Conservation (phyloP, 1,140 invertebrate genomes). For the Lepeophtheirus salmonis region DNA sequence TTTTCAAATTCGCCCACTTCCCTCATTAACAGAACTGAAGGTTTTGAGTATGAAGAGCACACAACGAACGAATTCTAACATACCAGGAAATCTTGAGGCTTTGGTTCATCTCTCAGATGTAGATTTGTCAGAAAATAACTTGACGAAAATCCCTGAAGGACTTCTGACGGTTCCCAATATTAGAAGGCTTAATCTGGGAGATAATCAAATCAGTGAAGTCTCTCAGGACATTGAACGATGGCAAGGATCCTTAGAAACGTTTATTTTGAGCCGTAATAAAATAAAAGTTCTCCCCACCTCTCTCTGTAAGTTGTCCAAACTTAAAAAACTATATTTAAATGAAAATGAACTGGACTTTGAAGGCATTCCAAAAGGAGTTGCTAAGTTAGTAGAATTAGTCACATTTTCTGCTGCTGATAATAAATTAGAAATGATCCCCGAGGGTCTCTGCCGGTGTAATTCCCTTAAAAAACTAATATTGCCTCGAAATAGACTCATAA, state of each 20-base stretch:
- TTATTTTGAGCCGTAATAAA: conserved; percentile 85
- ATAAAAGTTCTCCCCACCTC: conserved; percentile 59
- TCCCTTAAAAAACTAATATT: conserved; percentile 83
- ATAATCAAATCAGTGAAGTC: conserved; percentile 67
- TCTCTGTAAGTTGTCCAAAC: conserved; percentile 61
- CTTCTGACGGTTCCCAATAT: conserved; percentile 69
- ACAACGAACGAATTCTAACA: conserved; percentile 72
- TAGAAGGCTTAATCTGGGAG: conserved; percentile 73
- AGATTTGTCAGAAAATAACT: conserved; percentile 75
- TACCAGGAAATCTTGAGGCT: conserved; percentile 71
- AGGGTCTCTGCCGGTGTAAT: conserved; percentile 73
- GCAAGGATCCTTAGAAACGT: conserved; percentile 58
- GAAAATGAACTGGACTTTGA: conserved; percentile 91
- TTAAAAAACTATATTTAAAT: conserved; percentile 77
- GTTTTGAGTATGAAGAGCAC: conserved; percentile 84
- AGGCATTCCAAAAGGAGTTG: conserved; percentile 91
- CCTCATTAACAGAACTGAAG: conserved; percentile 69
- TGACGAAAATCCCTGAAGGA: conserved; percentile 80
- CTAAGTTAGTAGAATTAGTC: conserved; percentile 78
- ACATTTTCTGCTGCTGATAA: conserved; percentile 93
- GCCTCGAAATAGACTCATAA: conserved; percentile 79
- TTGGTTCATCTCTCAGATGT: conserved; percentile 69
- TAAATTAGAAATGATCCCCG: conserved; percentile 92
- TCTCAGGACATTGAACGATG: conserved; percentile 21
- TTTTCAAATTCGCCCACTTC: conserved; percentile 87